Percentiles rank a stretch among this genome's conserved stretches.
phyloP scores from a whole-genome alignment of 2,113 vertebrate species.

The Rhinoderma darwinii region DNA sequence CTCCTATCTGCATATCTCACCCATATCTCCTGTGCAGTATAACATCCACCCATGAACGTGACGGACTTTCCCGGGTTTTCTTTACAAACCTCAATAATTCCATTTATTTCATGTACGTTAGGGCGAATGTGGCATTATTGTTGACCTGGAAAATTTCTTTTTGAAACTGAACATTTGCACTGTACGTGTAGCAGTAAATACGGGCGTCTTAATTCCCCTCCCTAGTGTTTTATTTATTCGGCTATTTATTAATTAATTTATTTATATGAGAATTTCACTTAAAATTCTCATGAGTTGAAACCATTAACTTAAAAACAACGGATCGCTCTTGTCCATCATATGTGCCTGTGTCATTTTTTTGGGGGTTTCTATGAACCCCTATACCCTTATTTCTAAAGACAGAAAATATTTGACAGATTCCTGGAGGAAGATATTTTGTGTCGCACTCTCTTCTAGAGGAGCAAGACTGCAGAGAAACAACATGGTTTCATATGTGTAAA shows the following conservation, averaged over 20 bases:
- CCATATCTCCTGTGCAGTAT: conserved; percentile 61
- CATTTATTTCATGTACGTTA: not conserved
- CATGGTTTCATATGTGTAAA: not conserved
- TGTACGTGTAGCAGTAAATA: conserved; percentile 14
- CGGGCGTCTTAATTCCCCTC: not conserved
- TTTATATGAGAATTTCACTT: not conserved
- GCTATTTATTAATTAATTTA: conserved; percentile 19
- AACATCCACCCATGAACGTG: conserved; percentile 70
- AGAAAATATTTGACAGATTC: not conserved
- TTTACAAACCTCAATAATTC: conserved; percentile 62
- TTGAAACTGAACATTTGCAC: conserved; percentile 14
- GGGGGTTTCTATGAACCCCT: not conserved
- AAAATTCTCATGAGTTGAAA: conserved; percentile 30
- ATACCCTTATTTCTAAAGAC: not conserved
- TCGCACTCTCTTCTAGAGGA: not conserved
- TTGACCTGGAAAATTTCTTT: not conserved
- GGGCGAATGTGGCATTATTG: conserved; percentile 21
- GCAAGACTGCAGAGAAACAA: not conserved
- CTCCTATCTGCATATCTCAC: conserved; percentile 56
- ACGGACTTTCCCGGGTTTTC: not conserved
- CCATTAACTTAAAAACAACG: not conserved
- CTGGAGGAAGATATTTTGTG: conserved; percentile 5
- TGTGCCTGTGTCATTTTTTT: conserved; percentile 15
- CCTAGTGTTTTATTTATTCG: conserved; percentile 15
- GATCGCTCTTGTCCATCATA: not conserved